Percentiles rank a stretch among this genome's conserved stretches.
These are phyloP conservation scores for Whitmania pigra DNA, from an alignment of 1,140 invertebrate genomes.

Conservation along the genomic window DNA sequence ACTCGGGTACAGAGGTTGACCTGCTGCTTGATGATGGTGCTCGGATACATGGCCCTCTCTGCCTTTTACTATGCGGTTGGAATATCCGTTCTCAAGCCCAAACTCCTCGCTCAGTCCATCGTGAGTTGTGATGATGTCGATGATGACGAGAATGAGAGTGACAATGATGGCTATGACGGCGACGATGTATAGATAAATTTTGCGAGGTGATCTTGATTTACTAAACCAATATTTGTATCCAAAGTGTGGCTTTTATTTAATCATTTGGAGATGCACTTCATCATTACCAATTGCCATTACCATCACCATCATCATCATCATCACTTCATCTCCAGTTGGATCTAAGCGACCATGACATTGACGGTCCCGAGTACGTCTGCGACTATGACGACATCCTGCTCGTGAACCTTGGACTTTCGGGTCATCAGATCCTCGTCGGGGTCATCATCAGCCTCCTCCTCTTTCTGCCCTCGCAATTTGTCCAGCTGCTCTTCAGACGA, in stretches of 20 bases:
- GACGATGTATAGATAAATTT: background rate
- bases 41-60: constrained; percentile 39
- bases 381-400: background rate
- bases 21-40: constrained; percentile 34
- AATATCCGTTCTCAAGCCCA: constrained; percentile 4
- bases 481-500: constrained; percentile 36
- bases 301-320: too few relatives aligned
- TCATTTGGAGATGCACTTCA: too few relatives aligned
- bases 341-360: too few relatives aligned
- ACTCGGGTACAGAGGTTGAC: constrained; percentile 37
- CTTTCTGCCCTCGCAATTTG: constrained; percentile 33
- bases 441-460: constrained; percentile 31
- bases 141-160: background rate
- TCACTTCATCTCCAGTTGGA: too few relatives aligned
- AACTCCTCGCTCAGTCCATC: too few relatives aligned
- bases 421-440: constrained; percentile 34
- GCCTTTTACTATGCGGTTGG: constrained; percentile 36
- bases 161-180: background rate
- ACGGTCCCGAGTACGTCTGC: too few relatives aligned
- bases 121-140: background rate
- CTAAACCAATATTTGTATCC: too few relatives aligned
- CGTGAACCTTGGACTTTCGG: constrained; percentile 26
- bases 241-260: too few relatives aligned
- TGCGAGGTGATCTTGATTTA: too few relatives aligned
- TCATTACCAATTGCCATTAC: too few relatives aligned